phyloP scores from a whole-genome alignment of 1,140 invertebrate species.

The Camponotus vicinus region DNA sequence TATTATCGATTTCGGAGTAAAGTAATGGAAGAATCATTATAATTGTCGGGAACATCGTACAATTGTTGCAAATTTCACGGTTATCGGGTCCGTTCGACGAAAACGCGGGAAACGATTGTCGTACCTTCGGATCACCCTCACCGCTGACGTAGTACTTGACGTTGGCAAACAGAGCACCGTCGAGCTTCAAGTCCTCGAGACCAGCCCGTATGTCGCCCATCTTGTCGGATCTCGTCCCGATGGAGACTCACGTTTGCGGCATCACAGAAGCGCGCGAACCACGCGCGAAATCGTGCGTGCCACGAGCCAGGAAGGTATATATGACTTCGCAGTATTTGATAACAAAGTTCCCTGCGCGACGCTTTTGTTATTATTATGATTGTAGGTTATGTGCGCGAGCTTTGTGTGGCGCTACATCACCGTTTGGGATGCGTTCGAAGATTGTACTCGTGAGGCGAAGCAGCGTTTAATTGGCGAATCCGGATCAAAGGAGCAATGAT shows the following conservation, averaged over 20 bases:
- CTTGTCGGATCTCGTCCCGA: constrained; percentile 60
- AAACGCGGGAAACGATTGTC: constrained; percentile 68
- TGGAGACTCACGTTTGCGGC: constrained; percentile 49
- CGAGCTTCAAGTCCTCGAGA: constrained; percentile 84
- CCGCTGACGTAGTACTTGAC: constrained; percentile 91
- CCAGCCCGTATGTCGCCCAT: constrained; percentile 85
- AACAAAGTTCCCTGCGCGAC: constrained; percentile 75
- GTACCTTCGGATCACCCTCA: constrained; percentile 89
- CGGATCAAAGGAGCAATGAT: too few species aligned
- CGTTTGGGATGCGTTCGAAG: constrained; percentile 12
- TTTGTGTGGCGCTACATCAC: constrained; percentile 24
- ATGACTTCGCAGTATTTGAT: constrained; percentile 72
- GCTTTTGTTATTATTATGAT: constrained; percentile 79
- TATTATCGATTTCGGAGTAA: background rate
- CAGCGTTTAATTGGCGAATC: too few species aligned
- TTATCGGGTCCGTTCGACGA: background rate
- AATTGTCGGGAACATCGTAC: background rate
- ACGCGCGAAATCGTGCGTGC: background rate
- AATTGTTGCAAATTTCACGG: background rate
- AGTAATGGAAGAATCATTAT: background rate
- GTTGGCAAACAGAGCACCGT: constrained; percentile 84
- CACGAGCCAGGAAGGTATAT: background rate
- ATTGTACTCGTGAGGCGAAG: too few species aligned
- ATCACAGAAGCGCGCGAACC: constrained; percentile 62
- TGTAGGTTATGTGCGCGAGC: constrained; percentile 70